Evolutionary conservation across 2,113 vertebrate genomes (phyloP).

Genomic region (Sylvietta virens): DNA sequence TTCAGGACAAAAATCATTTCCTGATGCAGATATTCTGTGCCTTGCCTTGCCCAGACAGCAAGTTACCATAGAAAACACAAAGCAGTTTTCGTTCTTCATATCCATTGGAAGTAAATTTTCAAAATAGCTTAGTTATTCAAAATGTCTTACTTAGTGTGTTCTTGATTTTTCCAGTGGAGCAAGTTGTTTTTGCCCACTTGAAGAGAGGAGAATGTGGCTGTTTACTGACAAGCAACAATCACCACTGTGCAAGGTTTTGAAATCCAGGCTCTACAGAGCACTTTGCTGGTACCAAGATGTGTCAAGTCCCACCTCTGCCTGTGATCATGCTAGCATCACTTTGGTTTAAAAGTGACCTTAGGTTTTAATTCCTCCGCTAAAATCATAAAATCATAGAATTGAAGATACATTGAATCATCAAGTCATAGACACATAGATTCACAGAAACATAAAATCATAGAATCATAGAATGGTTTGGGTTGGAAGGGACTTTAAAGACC

Average conservation of each 20-base stretch:
- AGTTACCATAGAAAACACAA: background rate
- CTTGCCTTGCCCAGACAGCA: fast-evolving
- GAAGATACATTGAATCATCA: background rate
- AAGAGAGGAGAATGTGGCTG: background rate
- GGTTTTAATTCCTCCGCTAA: background rate
- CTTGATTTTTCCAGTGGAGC: background rate
- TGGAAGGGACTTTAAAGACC: background rate
- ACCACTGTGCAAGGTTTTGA: background rate
- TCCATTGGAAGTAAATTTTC: background rate
- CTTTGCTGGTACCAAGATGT: background rate
- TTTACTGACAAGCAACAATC: background rate
- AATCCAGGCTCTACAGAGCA: background rate
- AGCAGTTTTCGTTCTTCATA: background rate
- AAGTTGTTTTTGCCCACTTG: background rate
- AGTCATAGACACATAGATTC: background rate
- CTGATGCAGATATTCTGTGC: background rate
- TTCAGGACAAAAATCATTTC: background rate
- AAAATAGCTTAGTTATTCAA: background rate
- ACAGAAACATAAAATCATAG: background rate
- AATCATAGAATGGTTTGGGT: background rate
- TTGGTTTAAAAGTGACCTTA: background rate
- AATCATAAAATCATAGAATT: background rate
- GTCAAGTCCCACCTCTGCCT: background rate
- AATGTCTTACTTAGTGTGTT: background rate
- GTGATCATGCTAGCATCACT: fast-evolving